phyloP scores from a whole-genome alignment of 2,797 vertebrate genomes.

The Coracias cyanogaster region DNA sequence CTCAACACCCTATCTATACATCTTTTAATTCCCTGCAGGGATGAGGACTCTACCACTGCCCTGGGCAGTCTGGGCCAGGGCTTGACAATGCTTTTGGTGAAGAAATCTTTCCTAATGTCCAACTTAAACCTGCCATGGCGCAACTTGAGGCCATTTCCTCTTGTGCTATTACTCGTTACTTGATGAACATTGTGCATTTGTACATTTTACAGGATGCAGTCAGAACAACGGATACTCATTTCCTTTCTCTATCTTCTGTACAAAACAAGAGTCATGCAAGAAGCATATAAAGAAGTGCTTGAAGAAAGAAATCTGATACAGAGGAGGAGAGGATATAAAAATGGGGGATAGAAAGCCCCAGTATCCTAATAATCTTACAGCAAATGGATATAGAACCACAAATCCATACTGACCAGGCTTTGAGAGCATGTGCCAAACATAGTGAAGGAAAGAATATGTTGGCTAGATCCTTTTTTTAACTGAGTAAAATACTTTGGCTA shows the following conservation, averaged over 20 bases:
- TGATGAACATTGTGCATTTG: not conserved
- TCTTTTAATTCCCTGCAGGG: not conserved
- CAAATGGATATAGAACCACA: not conserved
- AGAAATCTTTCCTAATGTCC: not conserved
- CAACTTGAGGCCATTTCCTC: not conserved
- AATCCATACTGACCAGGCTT: not conserved
- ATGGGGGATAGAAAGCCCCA: not conserved
- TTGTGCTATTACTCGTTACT: not conserved
- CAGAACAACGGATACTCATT: not conserved
- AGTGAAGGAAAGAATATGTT: not conserved
- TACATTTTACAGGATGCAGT: not conserved
- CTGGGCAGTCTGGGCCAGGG: not conserved
- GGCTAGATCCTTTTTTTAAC: not conserved
- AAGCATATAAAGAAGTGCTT: not conserved
- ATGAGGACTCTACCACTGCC: not conserved
- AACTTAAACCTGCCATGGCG: not conserved
- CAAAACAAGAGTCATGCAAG: not conserved
- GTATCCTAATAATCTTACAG: accelerated
- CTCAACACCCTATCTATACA: not conserved
- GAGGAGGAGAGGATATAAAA: not conserved
- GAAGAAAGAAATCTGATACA: not conserved
- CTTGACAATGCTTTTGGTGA: not conserved
- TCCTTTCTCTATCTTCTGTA: not conserved
- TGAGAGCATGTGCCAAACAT: not conserved
- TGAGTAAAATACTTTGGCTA: not conserved